phyloP scores from a whole-genome alignment of 2,113 vertebrate genomes.

The Trematomus loennbergii region DNA sequence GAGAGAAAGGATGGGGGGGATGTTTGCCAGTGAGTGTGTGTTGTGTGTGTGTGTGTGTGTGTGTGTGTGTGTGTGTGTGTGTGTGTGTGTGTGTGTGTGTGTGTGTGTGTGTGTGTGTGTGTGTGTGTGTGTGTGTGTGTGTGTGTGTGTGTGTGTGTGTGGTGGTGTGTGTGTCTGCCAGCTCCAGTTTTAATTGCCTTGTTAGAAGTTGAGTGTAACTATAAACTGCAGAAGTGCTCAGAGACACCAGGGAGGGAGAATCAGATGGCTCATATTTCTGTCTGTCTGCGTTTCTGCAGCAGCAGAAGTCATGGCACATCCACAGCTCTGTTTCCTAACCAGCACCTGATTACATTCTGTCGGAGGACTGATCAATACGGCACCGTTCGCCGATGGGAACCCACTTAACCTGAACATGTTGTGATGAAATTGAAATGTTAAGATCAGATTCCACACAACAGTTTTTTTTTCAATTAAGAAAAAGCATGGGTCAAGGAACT shows the following conservation, averaged over 20 bases:
- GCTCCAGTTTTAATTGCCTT: slow-evolving; percentile 64
- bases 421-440: not conserved
- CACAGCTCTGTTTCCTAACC: not conserved
- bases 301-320: not conserved
- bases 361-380: slow-evolving; percentile 18
- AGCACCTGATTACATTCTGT: slow-evolving; percentile 11
- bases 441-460: not conserved
- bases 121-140: slow-evolving; percentile 15
- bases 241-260: slow-evolving; percentile 39
- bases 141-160: slow-evolving; percentile 5
- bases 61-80: slow-evolving; percentile 16
- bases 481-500: too few species aligned
- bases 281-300: not conserved
- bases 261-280: slow-evolving; percentile 33
- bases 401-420: not conserved
- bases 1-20: slow-evolving; percentile 2
- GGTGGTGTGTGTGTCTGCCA: slow-evolving; percentile 46
- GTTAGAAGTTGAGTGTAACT: slow-evolving; percentile 66
- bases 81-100: slow-evolving; percentile 5
- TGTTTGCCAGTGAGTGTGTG: slow-evolving; percentile 26
- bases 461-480: too few species aligned
- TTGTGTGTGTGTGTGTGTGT: not conserved
- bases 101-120: slow-evolving; percentile 5
- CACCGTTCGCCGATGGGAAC: not conserved
- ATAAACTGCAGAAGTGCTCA: slow-evolving; percentile 44